A percentile compares a stretch with the other conserved stretches of the same genome.
phyloP scores from a whole-genome alignment of 2,113 vertebrate genomes.

The Etheostoma spectabile region DNA sequence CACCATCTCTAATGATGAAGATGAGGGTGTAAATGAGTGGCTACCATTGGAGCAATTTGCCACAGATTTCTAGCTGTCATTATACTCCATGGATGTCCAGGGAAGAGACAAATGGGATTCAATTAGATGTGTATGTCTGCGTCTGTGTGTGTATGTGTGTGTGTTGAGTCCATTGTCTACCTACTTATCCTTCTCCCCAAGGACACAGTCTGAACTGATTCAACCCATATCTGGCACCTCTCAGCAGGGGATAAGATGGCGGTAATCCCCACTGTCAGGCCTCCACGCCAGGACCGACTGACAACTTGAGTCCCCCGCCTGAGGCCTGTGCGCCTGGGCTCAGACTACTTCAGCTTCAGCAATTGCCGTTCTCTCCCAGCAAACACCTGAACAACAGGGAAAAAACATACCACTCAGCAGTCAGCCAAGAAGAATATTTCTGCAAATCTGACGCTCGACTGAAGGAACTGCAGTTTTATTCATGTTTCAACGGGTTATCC shows the following conservation, averaged over 20 bases:
- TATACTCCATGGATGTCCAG: constrained; percentile 51
- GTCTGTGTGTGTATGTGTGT: constrained; percentile 29
- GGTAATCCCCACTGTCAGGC: constrained; percentile 66
- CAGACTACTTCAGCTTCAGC: constrained; percentile 47
- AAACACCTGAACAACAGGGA: constrained; percentile 42
- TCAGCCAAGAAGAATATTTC: neutral
- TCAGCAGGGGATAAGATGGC: constrained; percentile 60
- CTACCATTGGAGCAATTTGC: constrained; percentile 64
- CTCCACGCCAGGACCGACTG: constrained; percentile 58
- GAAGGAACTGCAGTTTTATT: neutral
- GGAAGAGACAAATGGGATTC: constrained; percentile 64
- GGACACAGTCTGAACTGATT: constrained; percentile 49
- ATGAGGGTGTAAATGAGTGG: constrained; percentile 66
- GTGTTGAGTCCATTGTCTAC: constrained; percentile 50
- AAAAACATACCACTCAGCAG: neutral
- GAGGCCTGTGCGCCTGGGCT: constrained; percentile 50
- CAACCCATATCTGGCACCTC: constrained; percentile 59
- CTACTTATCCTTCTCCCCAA: constrained; percentile 58
- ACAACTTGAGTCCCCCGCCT: constrained; percentile 35
- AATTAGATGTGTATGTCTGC: constrained; percentile 52
- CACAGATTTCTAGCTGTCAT: constrained; percentile 59
- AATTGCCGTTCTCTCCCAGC: constrained; percentile 31
- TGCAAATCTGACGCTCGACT: neutral
- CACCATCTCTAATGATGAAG: constrained; percentile 66
- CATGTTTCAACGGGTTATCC: neutral